A percentile compares a stretch with the other conserved stretches of the same genome.
Evolutionary conservation across 2,113 vertebrate species (phyloP).

Genomic region (Sprattus sprattus): DNA sequence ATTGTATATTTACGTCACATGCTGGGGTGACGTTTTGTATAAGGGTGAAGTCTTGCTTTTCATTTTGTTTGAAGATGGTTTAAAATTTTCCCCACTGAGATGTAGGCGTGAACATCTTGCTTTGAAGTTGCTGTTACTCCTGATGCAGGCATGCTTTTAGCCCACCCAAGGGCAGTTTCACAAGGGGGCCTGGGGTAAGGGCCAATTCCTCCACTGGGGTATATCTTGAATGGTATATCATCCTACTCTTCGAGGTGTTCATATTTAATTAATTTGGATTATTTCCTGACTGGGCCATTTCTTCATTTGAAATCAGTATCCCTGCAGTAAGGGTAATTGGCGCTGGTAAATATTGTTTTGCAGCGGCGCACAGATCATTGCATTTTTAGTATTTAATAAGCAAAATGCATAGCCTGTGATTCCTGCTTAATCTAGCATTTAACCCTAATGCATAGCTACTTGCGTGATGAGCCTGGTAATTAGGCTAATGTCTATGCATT

Average conservation of each 20-base stretch:
- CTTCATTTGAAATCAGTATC: not conserved
- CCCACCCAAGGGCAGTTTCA: not conserved
- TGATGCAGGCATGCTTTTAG: not conserved
- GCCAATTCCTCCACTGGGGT: not conserved
- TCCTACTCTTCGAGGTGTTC: not conserved
- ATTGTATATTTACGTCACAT: not conserved
- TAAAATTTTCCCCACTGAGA: not conserved
- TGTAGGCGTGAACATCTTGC: not conserved
- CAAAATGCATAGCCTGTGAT: conserved; percentile 31
- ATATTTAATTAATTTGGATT: not conserved
- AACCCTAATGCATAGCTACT: conserved; percentile 41
- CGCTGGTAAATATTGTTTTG: not conserved
- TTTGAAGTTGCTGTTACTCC: not conserved
- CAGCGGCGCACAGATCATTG: not conserved
- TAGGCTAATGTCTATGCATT: conserved; percentile 22
- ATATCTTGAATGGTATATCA: not conserved
- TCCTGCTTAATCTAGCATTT: conserved; percentile 36
- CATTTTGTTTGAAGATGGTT: conserved; percentile 2
- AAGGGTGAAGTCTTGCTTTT: not conserved
- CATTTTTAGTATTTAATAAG: not conserved
- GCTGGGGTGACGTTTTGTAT: not conserved
- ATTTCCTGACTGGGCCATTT: conserved; percentile 9
- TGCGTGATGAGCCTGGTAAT: conserved; percentile 30
- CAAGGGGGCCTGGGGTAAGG: not conserved
- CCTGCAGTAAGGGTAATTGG: not conserved